phyloP scores from a whole-genome alignment of 2,797 vertebrate genomes.

The Champsocephalus gunnari region DNA sequence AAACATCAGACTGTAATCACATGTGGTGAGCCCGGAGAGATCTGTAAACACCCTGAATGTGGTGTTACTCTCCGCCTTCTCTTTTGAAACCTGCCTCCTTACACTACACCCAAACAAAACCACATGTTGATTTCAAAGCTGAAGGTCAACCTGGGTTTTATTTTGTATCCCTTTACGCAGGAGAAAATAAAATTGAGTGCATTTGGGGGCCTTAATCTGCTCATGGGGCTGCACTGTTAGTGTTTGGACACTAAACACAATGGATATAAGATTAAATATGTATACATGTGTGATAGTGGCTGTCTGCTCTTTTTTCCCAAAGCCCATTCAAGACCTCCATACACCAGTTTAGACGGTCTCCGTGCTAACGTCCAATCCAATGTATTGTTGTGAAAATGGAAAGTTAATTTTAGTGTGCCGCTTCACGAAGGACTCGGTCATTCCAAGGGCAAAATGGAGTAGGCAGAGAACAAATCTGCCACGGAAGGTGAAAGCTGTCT shows the following conservation, averaged over 20 bases:
- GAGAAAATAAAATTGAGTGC: background rate
- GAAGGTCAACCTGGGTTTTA: background rate
- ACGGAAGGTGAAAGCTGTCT: constrained; percentile 50
- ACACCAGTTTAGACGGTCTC: constrained; percentile 20
- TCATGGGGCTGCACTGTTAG: background rate
- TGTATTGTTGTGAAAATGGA: constrained; percentile 64
- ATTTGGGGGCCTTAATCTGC: background rate
- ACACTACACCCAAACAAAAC: constrained; percentile 54
- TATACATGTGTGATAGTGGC: constrained; percentile 32
- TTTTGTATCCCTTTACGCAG: background rate
- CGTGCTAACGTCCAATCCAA: constrained; percentile 51
- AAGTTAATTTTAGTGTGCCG: constrained; percentile 59
- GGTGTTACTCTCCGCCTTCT: constrained; percentile 54
- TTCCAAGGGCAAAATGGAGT: constrained; percentile 54
- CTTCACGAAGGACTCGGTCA: constrained; percentile 60
- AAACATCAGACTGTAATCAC: constrained; percentile 78
- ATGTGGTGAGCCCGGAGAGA: constrained; percentile 72
- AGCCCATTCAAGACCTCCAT: constrained; percentile 36
- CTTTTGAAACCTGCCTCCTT: constrained; percentile 22
- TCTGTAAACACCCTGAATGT: constrained; percentile 78
- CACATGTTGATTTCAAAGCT: constrained; percentile 50
- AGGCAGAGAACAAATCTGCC: background rate
- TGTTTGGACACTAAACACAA: constrained; percentile 9
- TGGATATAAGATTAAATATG: constrained; percentile 25
- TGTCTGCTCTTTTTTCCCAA: constrained; percentile 26